Evolutionary conservation across 2,888 invertebrate species (phyloP), one percentile per base, ranked within the genome.

Genomic region (Alitta virens): DNA sequence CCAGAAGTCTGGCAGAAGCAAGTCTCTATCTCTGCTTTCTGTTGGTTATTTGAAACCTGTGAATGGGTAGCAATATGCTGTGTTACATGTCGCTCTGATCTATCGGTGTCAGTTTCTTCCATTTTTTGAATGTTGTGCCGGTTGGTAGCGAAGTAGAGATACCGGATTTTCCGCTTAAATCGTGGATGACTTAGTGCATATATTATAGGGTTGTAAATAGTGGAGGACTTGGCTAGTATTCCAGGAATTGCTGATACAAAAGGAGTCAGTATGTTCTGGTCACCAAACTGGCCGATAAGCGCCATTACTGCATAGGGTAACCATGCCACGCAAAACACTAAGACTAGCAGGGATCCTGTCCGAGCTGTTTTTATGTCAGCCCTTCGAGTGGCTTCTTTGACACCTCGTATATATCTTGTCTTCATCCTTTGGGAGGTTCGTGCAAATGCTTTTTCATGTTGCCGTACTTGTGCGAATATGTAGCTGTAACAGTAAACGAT

Each of bases 231-330:
- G 23, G 91, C 91, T 1, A 90, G 85, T 2, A 91, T 80, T 0
- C 90, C 89, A 3, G 90, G 90, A 59, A 90, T 84, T 0, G 89
- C 86, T 0, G 88, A 87, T 0, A 87, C 83, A 86, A 87, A 0
- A 0, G 91, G 91, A 0, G 89, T 87, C 43, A 92, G 85, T 16
- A 87, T 78, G 26, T 87, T 80, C 66, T 87, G 86, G 71, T 86
- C 83, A 66, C 83, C 83, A 65, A 87, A 87, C 70, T 90, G 87
- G 0, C 91, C 91, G 23, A 91, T 77, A 33, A 92, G 84, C 16
- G 91, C 87, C 0, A 92, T 88, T 0, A 88, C 81, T 0, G 91
- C 88, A 75, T 92, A 92, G 0, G 92, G 92, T 0, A 90, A 90
- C 92, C 92, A 92, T 0, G 91, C 88, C 12, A 88, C 74, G 74